phyloP scores from a whole-genome alignment of 2,888 invertebrate species.

The Agrotis exclamationis region DNA sequence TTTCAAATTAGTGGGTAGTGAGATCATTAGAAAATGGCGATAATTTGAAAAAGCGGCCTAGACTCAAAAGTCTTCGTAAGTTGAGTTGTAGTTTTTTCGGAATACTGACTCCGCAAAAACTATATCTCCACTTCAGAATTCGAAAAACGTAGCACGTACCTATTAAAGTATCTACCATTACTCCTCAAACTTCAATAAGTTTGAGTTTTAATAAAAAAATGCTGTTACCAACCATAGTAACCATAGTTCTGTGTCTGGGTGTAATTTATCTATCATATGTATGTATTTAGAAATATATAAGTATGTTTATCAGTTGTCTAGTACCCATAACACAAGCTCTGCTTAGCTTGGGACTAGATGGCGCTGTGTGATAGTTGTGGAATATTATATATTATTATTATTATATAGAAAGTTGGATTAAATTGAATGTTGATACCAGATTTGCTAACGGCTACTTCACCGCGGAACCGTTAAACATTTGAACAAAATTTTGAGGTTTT shows the following conservation, averaged over 20 bases:
- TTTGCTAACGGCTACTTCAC: conserved; percentile 36
- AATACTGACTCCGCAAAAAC: no score
- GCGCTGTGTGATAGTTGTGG: no score
- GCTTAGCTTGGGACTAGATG: no score
- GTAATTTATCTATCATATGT: no score
- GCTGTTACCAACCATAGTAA: no score
- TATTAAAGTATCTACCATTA: background rate
- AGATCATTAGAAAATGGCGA: background rate
- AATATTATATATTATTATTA: no score
- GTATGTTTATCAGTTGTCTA: no score
- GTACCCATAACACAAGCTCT: no score
- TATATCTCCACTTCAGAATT: background rate
- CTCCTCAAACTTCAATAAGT: no score
- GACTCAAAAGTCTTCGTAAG: background rate
- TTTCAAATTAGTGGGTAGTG: background rate
- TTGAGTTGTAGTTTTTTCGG: background rate
- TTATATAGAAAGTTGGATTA: conserved; percentile 10
- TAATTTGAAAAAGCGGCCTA: background rate
- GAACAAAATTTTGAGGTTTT: conserved; percentile 34
- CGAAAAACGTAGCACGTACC: background rate
- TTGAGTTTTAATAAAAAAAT: no score
- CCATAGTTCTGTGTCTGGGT: no score
- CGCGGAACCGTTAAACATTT: conserved; percentile 50
- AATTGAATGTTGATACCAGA: conserved; percentile 35
- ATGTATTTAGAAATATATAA: no score